Percentiles rank a stretch among this genome's conserved stretches.
Evolutionary conservation across 2,797 vertebrate species (phyloP).

Genomic region (Squalus acanthias): DNA sequence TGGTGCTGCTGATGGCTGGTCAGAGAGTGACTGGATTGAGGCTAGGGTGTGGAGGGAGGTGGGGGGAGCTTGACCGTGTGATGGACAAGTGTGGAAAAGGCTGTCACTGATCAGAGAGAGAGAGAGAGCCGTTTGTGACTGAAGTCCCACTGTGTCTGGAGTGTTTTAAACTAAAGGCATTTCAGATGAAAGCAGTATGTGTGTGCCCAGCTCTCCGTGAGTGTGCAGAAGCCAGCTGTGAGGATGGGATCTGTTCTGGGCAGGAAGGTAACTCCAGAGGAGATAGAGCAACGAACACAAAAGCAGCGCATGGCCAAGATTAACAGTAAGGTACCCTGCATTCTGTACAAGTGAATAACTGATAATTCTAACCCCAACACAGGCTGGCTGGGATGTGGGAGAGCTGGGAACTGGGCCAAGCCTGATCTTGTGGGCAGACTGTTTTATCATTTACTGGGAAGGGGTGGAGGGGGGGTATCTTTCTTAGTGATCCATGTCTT

Average conservation of each 20-base stretch:
- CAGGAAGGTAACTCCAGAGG: constrained; percentile 50
- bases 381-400: not conserved
- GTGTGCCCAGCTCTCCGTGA: not conserved
- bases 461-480: not conserved
- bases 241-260: constrained; percentile 23
- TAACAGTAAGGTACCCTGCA: constrained; percentile 70
- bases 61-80: not conserved
- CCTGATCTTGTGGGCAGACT: not conserved
- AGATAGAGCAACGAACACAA: constrained; percentile 52
- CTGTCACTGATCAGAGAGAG: not conserved
- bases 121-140: not conserved
- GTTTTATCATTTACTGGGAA: not conserved
- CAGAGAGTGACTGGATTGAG: not conserved
- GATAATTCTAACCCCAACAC: not conserved
- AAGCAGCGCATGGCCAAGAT: constrained; percentile 63
- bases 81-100: not conserved
- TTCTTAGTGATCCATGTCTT: not conserved
- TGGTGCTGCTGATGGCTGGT: not conserved
- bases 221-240: not conserved
- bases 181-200: not conserved
- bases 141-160: not conserved
- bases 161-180: not conserved
- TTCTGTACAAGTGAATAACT: constrained; percentile 37
- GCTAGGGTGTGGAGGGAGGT: not conserved
- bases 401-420: too few relatives aligned